Base-by-base conservation (phyloP, 2,888 invertebrate genomes). In the Synanthedon tipuliformis region DNA sequence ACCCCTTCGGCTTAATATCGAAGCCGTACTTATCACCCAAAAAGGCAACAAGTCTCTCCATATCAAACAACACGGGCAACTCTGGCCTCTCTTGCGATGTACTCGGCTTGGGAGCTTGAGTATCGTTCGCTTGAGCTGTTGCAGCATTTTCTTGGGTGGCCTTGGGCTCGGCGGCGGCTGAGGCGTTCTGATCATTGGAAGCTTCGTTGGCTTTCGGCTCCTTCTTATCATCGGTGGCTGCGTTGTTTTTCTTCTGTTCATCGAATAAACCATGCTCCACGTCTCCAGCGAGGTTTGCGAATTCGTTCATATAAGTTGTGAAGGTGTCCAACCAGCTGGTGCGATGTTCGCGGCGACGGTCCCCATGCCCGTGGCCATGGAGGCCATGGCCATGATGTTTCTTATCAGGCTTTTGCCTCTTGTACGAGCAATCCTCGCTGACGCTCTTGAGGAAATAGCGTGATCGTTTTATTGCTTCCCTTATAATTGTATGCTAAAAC, bases 241-340 rank as follows among this genome's bases (percentile, higher is more conserved):
- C 53, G 52, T 45, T 51, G 56, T 16, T 50, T 66, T 48, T 10
- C 53, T 52, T 58, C 54, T 16, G 59, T 53, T 56, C 63, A 58
- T 51, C 61, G 41, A 51, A 65, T 49, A 54, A 49, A 53, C 69
- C 55, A 51, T 64, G 56, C 55, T 73, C 73, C 11, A 78, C 63
- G 56, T 87, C 84, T 2, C 84, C 87, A 1, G 88, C 84, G 0
- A 89, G 70, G 61, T 89, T 86, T 8, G 88, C 81, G 69, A 88
- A 89, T 61, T 89, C 89, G 56, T 89, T 89, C 71, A 89, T 76
- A 60, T 88, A 89, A 8, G 75, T 78, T 5, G 81, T 65, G 54
- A 89, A 80, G 34, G 79, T 79, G 1, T 89, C 84, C 4, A 89
- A 64, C 89, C 89, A 89, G 57, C 84, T 79, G 53, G 53, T 48